Base-by-base conservation (phyloP, 2,113 vertebrate genomes). In the Microcebus griseorufus region DNA sequence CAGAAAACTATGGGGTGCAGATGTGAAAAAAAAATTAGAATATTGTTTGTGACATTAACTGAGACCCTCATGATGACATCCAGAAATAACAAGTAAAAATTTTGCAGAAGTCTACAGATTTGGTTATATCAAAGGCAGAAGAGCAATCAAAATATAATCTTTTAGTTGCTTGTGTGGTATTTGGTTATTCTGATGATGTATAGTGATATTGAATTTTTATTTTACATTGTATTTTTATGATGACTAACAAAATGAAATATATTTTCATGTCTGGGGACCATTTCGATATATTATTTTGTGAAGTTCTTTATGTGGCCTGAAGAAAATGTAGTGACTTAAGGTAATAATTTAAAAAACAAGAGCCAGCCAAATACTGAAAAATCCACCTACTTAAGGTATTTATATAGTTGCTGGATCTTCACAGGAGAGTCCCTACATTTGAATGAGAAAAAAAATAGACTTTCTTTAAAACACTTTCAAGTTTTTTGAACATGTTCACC, bases 1-100 rank as follows among this genome's bases (percentile, higher is more conserved):
- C 11, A 88, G 25, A 17, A 87, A 88, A 60, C 5, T 29, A 6
- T 53, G 48, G 45, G 6, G 6, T 65, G 25, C 6, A 42, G 34
- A 27, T n/a, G 51, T 58, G 37, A 17, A 32, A 39, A 78, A 78
- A 51, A 79, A 23, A 58, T 60, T 7, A 72, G 25, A 81, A 34
- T 73, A 88, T 53, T 84, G 1, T 60, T 87, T n/a, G 8, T 94
- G 60, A 37, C 3, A 32, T 16, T 9, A n/a, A 13, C 6, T 34
- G 64, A 55, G 6, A 29, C 1, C 10, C n/a, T 55, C 12, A 18
- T 23, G 5, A 65, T 1, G 4, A 48, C 0, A 48, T 1, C 5
- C 17, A 9, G 9, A 37, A 62, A 42, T 60, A 39, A 60, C 14
- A 39, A 62, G 55, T 17, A 12, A 37, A 82, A 42, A 62, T 39